Evolutionary conservation across 2,797 vertebrate genomes (phyloP), one percentile per base, ranked within the genome.

Genomic region (Sarcophilus harrisii): DNA sequence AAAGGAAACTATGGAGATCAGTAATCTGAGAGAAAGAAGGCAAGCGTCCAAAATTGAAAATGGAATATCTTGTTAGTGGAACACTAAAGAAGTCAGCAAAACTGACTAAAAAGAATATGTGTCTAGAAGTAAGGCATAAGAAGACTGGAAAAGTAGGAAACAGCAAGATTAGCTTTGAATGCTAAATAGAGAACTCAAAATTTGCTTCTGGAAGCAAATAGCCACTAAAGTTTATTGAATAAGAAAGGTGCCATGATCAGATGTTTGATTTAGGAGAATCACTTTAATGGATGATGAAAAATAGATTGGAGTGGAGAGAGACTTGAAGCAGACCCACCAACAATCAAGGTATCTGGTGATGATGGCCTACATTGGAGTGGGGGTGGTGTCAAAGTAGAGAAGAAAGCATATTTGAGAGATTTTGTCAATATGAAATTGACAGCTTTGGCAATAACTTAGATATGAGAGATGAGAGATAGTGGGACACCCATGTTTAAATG

Each of bases 1-100:
- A 32, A 92, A 96, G 89, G 5, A 30, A 92, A 93, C 58, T 57
- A 10, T 55, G 57, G 38, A 57, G 45, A 32, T 62, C 91, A 94
- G 27, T 5, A 32, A 73, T 73, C 57, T 59, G 8, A 11, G 66
- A 62, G 16, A 58, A 12, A 11, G 57, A 58, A 93, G 89, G 57
- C 49, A 14, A 62, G 62, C 28, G 10, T 60, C 90, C 57, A 93
- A 57, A 49, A 3, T 0, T 27, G 52, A 55, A 55, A n/a, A 21
- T 5, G 4, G 30, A 57, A 8, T 73, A 2, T 28, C 52, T 60
- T 27, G 0, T 57, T 92, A 58, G 49, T 54, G 5, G 60, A 92
- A 8, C 54, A 87, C 4, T 0, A 28, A 58, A 55, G 45, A 93
- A 38, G 32, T n/a, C 14, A 6, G 1, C 5, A 27, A 49, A 13